Evolutionary conservation across 2,888 invertebrate species (phyloP).

Genomic region (Tortricodes alternella): DNA sequence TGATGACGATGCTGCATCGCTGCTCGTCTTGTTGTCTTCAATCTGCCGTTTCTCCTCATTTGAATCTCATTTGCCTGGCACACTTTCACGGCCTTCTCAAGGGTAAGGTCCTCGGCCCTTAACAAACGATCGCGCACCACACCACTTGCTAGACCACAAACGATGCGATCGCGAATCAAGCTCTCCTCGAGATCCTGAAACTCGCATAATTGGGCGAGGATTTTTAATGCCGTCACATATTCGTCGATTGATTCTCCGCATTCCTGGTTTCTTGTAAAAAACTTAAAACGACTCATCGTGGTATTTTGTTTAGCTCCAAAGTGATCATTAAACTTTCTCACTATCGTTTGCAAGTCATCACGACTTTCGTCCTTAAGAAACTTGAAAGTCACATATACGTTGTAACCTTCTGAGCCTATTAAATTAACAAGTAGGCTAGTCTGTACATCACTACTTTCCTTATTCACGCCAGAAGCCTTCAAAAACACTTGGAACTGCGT

Average conservation of each 20-base stretch:
- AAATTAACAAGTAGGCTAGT: background rate
- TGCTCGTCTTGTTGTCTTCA: background rate
- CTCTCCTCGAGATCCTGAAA: background rate
- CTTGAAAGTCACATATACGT: background rate
- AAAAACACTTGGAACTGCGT: background rate
- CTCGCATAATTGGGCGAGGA: background rate
- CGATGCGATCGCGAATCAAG: background rate
- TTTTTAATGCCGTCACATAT: background rate
- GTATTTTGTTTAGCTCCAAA: background rate
- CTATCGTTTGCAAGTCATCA: background rate
- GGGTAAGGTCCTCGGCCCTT: background rate
- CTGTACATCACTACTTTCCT: background rate
- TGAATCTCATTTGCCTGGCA: too few species aligned
- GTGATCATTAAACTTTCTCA: background rate
- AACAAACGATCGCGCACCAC: background rate
- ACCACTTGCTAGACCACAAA: background rate
- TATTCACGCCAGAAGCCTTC: background rate
- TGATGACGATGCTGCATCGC: background rate
- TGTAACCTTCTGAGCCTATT: background rate
- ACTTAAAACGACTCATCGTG: background rate
- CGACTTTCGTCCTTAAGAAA: background rate
- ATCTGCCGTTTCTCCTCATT: too few species aligned
- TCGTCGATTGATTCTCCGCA: background rate
- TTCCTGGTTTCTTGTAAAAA: background rate
- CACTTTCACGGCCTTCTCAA: background rate